phyloP scores from a whole-genome alignment of 2,888 invertebrate species.

The Aporophyla lueneburgensis region DNA sequence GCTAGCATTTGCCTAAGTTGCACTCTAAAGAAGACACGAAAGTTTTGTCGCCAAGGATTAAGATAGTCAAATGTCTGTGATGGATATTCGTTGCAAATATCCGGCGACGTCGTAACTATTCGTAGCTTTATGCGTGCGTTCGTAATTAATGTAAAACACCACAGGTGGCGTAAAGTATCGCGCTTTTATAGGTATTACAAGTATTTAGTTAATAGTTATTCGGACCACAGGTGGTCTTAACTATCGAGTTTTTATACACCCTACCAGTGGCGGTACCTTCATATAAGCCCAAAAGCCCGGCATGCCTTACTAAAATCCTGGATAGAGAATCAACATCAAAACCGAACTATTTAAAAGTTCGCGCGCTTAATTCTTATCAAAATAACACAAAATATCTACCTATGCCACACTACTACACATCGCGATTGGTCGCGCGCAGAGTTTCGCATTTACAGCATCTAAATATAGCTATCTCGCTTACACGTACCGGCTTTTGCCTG shows the following conservation, averaged over 20 bases:
- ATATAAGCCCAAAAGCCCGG: no score
- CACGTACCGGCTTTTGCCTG: no score
- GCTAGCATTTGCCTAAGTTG: not conserved
- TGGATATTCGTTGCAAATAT: constrained; percentile 36
- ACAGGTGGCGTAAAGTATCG: constrained; percentile 53
- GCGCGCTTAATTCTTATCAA: no score
- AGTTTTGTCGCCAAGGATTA: not conserved
- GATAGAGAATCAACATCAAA: no score
- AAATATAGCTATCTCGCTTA: no score
- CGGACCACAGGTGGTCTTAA: constrained; percentile 57
- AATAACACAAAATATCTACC: no score
- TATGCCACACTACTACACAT: no score
- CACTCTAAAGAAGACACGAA: not conserved
- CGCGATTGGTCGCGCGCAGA: no score
- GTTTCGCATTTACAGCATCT: no score
- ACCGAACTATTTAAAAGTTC: no score
- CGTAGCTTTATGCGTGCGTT: constrained; percentile 21
- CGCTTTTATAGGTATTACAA: constrained; percentile 39
- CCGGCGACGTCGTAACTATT: constrained; percentile 23
- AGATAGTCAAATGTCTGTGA: not conserved
- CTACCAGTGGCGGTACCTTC: no score
- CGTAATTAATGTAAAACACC: constrained; percentile 42
- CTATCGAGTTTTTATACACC: constrained; percentile 43
- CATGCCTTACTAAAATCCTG: no score
- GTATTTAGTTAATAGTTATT: constrained; percentile 57